A percentile compares a stretch with the other conserved stretches of the same genome.
These are phyloP conservation scores for Eudasyphora cyanicolor DNA, from an alignment of 2,888 invertebrate species.

Conservation along the genomic window DNA sequence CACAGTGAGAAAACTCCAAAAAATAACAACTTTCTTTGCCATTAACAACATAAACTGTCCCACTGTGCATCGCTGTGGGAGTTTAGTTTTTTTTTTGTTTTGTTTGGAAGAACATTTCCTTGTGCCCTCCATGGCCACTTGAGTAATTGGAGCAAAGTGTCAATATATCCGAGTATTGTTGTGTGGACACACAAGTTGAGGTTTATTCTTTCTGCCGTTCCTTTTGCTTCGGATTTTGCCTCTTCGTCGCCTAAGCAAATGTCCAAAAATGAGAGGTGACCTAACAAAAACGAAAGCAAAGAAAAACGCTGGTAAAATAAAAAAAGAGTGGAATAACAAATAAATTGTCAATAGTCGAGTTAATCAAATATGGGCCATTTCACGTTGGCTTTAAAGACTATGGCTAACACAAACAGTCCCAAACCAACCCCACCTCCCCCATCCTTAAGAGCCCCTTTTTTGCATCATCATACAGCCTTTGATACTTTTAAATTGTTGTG, in stretches of 20 bases:
- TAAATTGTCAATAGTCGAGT: slow-evolving; percentile 59
- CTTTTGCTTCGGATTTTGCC: not conserved
- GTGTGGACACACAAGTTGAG: slow-evolving; percentile 61
- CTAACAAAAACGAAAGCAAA: not conserved
- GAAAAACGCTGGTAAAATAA: slow-evolving; percentile 9
- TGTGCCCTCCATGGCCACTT: slow-evolving; percentile 54
- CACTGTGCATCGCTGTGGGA: slow-evolving; percentile 10
- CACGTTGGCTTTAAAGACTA: slow-evolving; percentile 3
- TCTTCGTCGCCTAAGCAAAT: not conserved
- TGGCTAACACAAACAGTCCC: not conserved
- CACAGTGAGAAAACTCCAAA: too few relatives aligned
- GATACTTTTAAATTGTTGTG: not conserved
- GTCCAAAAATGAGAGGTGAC: slow-evolving; percentile 1
- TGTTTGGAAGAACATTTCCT: slow-evolving; percentile 45
- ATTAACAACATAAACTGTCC: too few relatives aligned
- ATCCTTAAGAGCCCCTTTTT: too few relatives aligned
- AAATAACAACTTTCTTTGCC: too few relatives aligned
- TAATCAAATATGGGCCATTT: slow-evolving; percentile 63
- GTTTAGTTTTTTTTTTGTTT: not conserved
- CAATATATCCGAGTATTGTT: slow-evolving; percentile 56
- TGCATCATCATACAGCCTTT: not conserved
- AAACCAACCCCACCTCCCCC: not conserved
- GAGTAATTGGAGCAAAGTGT: slow-evolving; percentile 62
- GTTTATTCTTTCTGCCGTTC: slow-evolving; percentile 34
- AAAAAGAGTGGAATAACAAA: slow-evolving; percentile 44